A percentile compares a stretch with the other conserved stretches of the same genome.
Conservation (phyloP, 2,888 invertebrate species). For the Diarsia brunnea region DNA sequence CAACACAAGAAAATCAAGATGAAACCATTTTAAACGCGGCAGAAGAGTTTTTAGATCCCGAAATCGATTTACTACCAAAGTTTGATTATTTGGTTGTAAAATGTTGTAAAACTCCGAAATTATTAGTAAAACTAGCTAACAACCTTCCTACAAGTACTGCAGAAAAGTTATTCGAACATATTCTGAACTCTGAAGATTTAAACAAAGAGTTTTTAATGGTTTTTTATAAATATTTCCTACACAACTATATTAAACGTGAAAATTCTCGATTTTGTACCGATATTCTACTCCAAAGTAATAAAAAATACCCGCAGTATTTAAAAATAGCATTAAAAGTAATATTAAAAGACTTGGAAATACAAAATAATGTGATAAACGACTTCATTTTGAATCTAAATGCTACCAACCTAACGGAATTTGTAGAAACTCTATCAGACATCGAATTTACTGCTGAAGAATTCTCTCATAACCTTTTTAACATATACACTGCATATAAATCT, state of each 20-base stretch:
- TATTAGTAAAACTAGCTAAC: constrained; percentile 71
- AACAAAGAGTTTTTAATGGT: constrained; percentile 65
- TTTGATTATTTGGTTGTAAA: constrained; percentile 70
- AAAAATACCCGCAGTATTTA: constrained; percentile 67
- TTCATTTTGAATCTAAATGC: constrained; percentile 70
- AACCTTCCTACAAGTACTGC: constrained; percentile 66
- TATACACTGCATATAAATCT: constrained; percentile 78
- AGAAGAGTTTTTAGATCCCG: constrained; percentile 70
- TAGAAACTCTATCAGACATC: constrained; percentile 67
- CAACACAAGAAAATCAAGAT: constrained; percentile 27
- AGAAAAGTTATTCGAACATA: constrained; percentile 73
- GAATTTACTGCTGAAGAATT: constrained; percentile 74
- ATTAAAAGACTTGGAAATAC: constrained; percentile 72
- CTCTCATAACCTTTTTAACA: constrained; percentile 72
- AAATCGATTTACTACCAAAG: constrained; percentile 68
- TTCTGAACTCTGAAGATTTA: constrained; percentile 65
- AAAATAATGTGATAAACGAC: constrained; percentile 74
- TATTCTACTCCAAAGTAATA: constrained; percentile 73
- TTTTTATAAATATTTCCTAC: constrained; percentile 73
- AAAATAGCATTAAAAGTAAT: constrained; percentile 70
- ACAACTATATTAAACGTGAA: constrained; percentile 71
- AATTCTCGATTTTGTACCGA: constrained; percentile 74
- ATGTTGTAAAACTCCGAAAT: constrained; percentile 66
- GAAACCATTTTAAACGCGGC: constrained; percentile 38
- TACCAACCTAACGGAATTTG: constrained; percentile 64